Evolutionary conservation across 2,797 vertebrate species (phyloP), one percentile per base, ranked within the genome.

Genomic region (Leptatherina wallacei): DNA sequence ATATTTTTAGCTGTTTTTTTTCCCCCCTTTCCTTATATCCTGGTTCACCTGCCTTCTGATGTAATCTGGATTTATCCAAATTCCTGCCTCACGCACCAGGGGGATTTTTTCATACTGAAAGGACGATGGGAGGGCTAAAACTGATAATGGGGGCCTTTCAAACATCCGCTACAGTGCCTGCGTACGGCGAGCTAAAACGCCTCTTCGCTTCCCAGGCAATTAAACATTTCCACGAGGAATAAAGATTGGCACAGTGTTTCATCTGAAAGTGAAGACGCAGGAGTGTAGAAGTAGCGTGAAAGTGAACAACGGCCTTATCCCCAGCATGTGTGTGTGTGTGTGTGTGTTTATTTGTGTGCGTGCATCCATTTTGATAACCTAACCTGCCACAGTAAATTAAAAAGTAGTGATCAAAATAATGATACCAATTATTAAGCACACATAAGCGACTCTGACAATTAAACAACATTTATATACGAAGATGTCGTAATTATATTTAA

Each of bases 51-150:
- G 83, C 73, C 58, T 73, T 55, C 77, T 90, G 81, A 88, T 90
- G 83, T 84, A 75, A 91, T 88, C 88, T 80, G 83, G 88, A 88
- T 89, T 88, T 77, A 89, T 85, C 84, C 76, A 71, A 84, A 88
- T 80, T 87, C 79, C 80, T 75, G 66, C 68, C 67, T 86, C 54
- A 16, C 36, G 76, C 71, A 63, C 64, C 47, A 12, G 29, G 65
- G 74, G 78, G 75, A 61, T 71, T 60, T 80, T 32, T 83, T 76
- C 79, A 49, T 69, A 61, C 54, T 54, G 55, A 65, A 77, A 75
- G 75, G 75, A 76, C 65, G 57, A 73, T 40, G 40, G 57, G 57
- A 65, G 65, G 64, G 57, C 63, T 61, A 32, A 80, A 71, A 69
- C 2, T 65, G 73, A 86, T 77, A 83, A 80, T 52, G 32, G 58